Evolutionary conservation across 1,140 invertebrate species (phyloP).

Genomic region (Diabrotica virgifera): DNA sequence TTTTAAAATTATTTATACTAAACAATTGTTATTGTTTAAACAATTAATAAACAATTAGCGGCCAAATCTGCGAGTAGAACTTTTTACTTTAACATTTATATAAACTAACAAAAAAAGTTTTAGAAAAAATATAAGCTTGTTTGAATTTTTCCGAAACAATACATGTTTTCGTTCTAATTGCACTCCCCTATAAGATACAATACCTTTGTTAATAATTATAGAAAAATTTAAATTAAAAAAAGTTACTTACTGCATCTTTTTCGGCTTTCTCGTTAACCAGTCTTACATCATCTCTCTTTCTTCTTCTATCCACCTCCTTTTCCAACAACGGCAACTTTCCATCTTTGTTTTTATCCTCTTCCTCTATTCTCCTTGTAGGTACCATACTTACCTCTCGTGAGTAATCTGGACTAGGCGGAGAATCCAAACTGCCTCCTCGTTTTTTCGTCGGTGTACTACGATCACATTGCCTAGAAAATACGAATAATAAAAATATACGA

Average conservation of each 20-base stretch:
- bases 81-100: too few species aligned
- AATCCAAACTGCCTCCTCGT: conserved; percentile 33
- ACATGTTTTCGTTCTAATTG: too few species aligned
- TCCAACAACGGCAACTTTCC: conserved; percentile 48
- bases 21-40: too few species aligned
- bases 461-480: conserved; percentile 40
- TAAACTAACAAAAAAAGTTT: too few species aligned
- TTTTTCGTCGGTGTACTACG: conserved; percentile 36
- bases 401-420: conserved; percentile 51
- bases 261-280: conserved; percentile 57
- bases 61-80: too few species aligned
- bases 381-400: conserved; percentile 67
- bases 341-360: conserved; percentile 53
- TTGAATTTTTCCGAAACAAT: too few species aligned
- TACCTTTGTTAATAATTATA: neutral
- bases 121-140: too few species aligned
- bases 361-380: conserved; percentile 58
- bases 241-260: conserved; percentile 51
- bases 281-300: conserved; percentile 52
- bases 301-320: conserved; percentile 45
- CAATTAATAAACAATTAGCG: too few species aligned
- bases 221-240: conserved; percentile 7
- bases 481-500: too few species aligned
- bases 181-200: neutral
- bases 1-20: too few species aligned